Conservation (phyloP, 2,113 vertebrate species). For the Strigops habroptila region DNA sequence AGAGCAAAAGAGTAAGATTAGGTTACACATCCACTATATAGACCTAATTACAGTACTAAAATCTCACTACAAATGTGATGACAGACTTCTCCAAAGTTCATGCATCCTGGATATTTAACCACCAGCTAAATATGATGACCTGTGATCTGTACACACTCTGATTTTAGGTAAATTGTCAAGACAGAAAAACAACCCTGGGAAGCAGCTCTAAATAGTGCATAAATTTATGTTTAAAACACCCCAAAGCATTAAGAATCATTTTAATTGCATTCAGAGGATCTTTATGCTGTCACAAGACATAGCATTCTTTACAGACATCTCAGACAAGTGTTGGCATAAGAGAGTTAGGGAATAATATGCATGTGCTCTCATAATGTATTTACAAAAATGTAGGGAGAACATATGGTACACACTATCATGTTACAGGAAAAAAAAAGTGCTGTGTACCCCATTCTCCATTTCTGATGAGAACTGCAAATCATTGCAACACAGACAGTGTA, state of each 20-base stretch:
- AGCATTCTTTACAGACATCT: conserved; percentile 9
- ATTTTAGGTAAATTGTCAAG: neutral
- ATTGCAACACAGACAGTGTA: neutral
- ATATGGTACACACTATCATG: conserved; percentile 16
- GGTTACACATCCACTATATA: neutral
- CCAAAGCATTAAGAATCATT: neutral
- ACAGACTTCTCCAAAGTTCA: neutral
- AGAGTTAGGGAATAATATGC: neutral
- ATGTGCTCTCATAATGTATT: conserved; percentile 30
- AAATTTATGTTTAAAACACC: neutral
- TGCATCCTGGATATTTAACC: neutral
- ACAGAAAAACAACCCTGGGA: neutral
- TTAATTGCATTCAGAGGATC: neutral
- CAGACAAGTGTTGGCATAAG: conserved; percentile 38
- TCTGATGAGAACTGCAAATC: neutral
- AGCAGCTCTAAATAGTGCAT: neutral
- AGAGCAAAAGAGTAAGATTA: neutral
- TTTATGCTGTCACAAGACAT: neutral
- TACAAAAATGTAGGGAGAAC: conserved; percentile 19
- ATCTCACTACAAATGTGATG: neutral
- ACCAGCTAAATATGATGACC: neutral
- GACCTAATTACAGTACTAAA: neutral
- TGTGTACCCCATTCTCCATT: neutral
- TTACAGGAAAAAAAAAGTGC: neutral
- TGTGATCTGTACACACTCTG: neutral